Evolutionary conservation across 2,797 vertebrate genomes (phyloP), one percentile per base, ranked within the genome.

Genomic region (Sciurus vulgaris): DNA sequence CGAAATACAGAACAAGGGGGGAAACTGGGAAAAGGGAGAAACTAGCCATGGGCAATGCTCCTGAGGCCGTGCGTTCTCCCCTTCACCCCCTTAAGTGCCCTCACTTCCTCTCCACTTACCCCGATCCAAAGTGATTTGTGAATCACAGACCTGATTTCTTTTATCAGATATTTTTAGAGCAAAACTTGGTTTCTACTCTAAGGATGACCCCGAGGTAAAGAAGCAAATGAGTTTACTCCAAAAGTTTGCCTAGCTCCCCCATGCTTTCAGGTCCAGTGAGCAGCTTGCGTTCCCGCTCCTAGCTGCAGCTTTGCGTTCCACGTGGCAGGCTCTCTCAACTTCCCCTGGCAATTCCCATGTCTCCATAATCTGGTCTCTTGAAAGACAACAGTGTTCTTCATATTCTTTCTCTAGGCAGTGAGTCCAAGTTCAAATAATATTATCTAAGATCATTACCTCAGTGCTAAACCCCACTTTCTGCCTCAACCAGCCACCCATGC

Each of bases 121-220:
- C 24, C 44, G 67, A 33, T 69, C 28, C 17, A 82, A 86, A 93
- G n/a, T 38, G 17, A 65, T 84, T 84, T 95, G 15, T 85, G 86
- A 91, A 44, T 59, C 3, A 17, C 63, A 92, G 28, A 76, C 63
- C 20, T 47, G 15, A 89, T 95, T 95, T 82, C 51, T 33, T 79
- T 61, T 84, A 72, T 91, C 35, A 70, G 15, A 74, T 59, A 59
- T 30, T 77, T 89, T 95, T 56, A 94, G 72, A 93, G 63, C 9
- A 87, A 93, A 91, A 82, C 89, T 86, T 82, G 54, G 5, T 92
- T 96, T 95, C 49, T 65, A 33, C 38, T 61, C 44, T 86, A 89
- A 93, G 41, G 59, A 56, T 93, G 61, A 93, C 33, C n/a, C 56
- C 76, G 35, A 33, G 86, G 49, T 85, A 79, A 93, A 76, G 44